Percentiles rank a stretch among this genome's conserved stretches.
phyloP scores from a whole-genome alignment of 2,797 vertebrate genomes.

The Hoplostethus atlanticus region DNA sequence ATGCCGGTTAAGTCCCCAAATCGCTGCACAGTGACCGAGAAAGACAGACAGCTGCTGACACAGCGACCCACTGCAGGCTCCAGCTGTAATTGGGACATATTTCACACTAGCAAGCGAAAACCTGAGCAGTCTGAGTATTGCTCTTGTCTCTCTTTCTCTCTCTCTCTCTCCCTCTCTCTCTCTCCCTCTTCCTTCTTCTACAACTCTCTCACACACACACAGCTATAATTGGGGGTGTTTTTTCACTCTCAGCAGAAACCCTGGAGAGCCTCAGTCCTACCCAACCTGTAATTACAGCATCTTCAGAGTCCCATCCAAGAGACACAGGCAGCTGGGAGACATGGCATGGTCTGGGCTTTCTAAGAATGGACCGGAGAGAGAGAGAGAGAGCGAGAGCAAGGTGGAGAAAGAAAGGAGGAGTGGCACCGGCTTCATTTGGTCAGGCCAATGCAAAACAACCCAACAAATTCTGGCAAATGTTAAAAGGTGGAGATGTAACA shows the following conservation, averaged over 20 bases:
- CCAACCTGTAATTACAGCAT: conserved; percentile 87
- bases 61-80: conserved; percentile 70
- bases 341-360: conserved; percentile 64
- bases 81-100: conserved; percentile 83
- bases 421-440: conserved; percentile 44
- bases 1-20: conserved; percentile 74
- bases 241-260: conserved; percentile 81
- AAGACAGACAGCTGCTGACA: conserved; percentile 82
- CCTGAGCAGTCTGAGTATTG: conserved; percentile 57
- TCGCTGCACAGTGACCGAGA: conserved; percentile 72
- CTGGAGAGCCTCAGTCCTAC: conserved; percentile 76
- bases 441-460: conserved; percentile 41
- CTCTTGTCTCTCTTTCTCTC: conserved; percentile 50
- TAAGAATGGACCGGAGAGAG: conserved; percentile 73
- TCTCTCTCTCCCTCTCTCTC: conserved; percentile 27
- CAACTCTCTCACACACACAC: conserved; percentile 58
- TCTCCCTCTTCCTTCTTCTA: conserved; percentile 40
- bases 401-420: conserved; percentile 13
- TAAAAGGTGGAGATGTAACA: conserved; percentile 44
- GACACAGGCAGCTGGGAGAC: conserved; percentile 65
- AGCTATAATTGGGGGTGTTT: conserved; percentile 79
- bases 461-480: conserved; percentile 27
- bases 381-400: conserved; percentile 17
- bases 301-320: conserved; percentile 81
- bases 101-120: conserved; percentile 75